Conservation (phyloP, 2,797 vertebrate species). For the Acropternis orthonyx region DNA sequence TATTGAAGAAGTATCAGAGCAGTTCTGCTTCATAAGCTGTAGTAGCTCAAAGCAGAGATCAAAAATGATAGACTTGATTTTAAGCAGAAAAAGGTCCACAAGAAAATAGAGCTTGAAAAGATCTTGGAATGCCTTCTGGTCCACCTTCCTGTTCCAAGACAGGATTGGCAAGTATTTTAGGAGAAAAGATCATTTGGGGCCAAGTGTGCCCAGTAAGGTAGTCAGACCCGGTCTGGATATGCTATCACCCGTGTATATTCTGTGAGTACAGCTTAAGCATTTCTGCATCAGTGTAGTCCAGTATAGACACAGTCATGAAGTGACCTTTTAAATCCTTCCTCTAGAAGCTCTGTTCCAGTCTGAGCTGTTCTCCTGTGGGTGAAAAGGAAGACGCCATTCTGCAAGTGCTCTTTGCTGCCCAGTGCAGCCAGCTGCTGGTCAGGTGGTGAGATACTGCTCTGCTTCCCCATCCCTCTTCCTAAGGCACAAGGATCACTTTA, state of each 20-base stretch:
- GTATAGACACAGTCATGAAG: fast-evolving
- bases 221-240: neutral
- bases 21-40: neutral
- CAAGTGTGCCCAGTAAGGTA: neutral
- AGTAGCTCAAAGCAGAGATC: neutral
- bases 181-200: neutral
- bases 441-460: neutral
- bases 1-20: neutral
- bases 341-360: fast-evolving
- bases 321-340: neutral
- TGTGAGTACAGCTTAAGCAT: neutral
- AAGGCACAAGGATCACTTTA: neutral
- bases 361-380: neutral
- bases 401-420: neutral
- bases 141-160: neutral
- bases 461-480: neutral
- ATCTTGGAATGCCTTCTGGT: neutral
- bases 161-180: neutral
- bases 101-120: neutral
- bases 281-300: neutral
- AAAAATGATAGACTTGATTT: neutral
- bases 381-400: neutral
- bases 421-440: neutral
- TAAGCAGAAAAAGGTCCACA: neutral
- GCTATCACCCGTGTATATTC: neutral